phyloP scores from a whole-genome alignment of 2,113 vertebrate species.

The Alosa alosa region DNA sequence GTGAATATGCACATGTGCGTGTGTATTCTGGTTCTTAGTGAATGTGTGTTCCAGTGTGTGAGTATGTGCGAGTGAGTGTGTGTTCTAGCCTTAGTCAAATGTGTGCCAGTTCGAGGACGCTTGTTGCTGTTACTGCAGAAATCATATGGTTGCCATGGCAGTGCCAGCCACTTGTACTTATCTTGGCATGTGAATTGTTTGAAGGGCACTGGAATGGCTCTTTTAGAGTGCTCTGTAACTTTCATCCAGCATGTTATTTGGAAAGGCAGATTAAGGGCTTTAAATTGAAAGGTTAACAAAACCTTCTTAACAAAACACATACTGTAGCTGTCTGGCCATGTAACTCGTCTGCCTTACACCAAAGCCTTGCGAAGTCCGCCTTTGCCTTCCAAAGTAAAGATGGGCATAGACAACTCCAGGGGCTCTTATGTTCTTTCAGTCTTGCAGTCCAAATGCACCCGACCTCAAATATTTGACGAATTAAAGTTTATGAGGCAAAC shows the following conservation, averaged over 20 bases:
- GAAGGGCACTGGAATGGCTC: not conserved
- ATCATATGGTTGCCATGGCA: not conserved
- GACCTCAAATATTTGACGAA: constrained; percentile 1
- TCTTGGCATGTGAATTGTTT: constrained; percentile 7
- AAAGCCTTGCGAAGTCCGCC: not conserved
- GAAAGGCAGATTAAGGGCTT: not conserved
- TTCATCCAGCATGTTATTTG: not conserved
- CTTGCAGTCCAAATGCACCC: not conserved
- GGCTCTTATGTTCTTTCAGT: not conserved
- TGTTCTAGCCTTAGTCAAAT: too few species aligned
- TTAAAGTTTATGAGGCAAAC: constrained; percentile 10
- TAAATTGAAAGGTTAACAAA: not conserved
- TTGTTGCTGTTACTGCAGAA: not conserved
- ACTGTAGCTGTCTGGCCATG: not conserved
- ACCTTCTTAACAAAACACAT: not conserved
- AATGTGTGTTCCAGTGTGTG: too few species aligned
- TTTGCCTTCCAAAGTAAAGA: constrained; percentile 11
- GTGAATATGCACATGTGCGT: not conserved
- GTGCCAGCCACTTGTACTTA: constrained; percentile 1
- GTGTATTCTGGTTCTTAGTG: not conserved
- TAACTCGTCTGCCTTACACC: not conserved
- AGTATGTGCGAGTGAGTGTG: not conserved
- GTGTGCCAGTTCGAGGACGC: not conserved
- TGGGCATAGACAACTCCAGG: not conserved
- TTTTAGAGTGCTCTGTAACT: not conserved